Conservation (phyloP, 1,140 invertebrate species). For the Eumeta japonica region DNA sequence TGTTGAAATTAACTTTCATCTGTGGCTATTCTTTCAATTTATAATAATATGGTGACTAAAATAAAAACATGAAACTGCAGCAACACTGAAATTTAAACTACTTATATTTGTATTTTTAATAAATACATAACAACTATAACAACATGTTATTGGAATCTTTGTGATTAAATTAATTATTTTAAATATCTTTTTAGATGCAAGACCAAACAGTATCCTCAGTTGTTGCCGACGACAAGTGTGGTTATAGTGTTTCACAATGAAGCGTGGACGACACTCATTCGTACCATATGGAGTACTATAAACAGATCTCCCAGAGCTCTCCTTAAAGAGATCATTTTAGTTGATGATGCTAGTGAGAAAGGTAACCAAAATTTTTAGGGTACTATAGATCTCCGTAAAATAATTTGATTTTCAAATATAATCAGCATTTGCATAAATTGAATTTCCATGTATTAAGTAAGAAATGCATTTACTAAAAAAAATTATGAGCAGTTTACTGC, state of each 20-base stretch:
- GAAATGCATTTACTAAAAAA: conserved; percentile 3
- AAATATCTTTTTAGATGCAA: conserved; percentile 66
- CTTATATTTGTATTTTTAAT: too few relatives aligned
- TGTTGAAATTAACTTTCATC: too few relatives aligned
- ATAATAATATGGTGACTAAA: too few relatives aligned
- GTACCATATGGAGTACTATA: conserved; percentile 96
- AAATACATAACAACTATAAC: too few relatives aligned
- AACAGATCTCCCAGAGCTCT: conserved; percentile 84
- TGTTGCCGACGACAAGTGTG: conserved; percentile 86
- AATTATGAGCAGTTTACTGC: too few relatives aligned
- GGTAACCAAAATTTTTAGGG: conserved; percentile 52
- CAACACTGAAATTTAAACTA: too few relatives aligned
- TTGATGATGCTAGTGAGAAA: conserved; percentile 94
- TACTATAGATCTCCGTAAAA: background rate
- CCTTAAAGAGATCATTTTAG: conserved; percentile 92
- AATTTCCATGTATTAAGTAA: conserved; percentile 2
- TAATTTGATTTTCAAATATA: too few relatives aligned
- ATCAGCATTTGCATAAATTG: background rate
- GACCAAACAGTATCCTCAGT: conserved; percentile 71
- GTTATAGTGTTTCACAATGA: conserved; percentile 98
- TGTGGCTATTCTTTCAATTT: too few relatives aligned
- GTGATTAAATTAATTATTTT: too few relatives aligned
- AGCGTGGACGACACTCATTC: conserved; percentile 92
- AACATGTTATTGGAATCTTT: too few relatives aligned
- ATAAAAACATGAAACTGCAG: too few relatives aligned